Evolutionary conservation across 2,113 vertebrate genomes (phyloP).

Genomic region (Solea solea): DNA sequence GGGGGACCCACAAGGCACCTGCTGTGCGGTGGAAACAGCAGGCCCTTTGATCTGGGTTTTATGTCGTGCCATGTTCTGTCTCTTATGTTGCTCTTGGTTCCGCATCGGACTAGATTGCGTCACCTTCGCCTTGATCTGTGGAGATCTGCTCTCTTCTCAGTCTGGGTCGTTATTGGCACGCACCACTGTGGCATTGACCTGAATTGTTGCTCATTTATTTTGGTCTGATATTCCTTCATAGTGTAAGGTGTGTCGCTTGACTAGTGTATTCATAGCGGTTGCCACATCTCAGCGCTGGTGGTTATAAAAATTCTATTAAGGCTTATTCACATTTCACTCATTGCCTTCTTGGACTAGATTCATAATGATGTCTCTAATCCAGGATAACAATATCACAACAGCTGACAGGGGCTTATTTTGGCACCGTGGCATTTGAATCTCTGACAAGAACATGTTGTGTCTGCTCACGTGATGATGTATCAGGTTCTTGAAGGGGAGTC

Average conservation of each 20-base stretch:
- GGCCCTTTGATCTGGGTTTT: slow-evolving; percentile 78
- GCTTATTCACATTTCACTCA: no score
- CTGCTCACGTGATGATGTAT: no score
- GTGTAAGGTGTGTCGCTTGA: background rate
- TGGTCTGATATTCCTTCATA: slow-evolving; percentile 15
- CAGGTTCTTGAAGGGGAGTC: no score
- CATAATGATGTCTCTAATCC: no score
- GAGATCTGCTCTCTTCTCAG: slow-evolving; percentile 53
- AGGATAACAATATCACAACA: no score
- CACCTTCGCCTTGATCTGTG: slow-evolving; percentile 64
- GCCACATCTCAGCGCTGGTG: no score
- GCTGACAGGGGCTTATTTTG: no score
- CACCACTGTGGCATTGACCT: slow-evolving; percentile 28
- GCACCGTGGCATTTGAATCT: no score
- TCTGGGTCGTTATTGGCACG: slow-evolving; percentile 50
- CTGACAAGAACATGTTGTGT: no score
- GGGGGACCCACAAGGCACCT: slow-evolving; percentile 56
- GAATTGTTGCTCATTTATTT: slow-evolving; percentile 26
- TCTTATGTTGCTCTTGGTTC: slow-evolving; percentile 52
- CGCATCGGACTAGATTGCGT: slow-evolving; percentile 69
- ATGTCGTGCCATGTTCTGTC: slow-evolving; percentile 66
- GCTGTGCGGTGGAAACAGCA: slow-evolving; percentile 59
- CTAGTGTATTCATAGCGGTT: background rate
- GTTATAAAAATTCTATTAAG: no score
- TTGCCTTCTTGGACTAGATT: no score